Evolutionary conservation across 2,888 invertebrate species (phyloP), one percentile per base, ranked within the genome.

Genomic region (Argyra leucocephala): DNA sequence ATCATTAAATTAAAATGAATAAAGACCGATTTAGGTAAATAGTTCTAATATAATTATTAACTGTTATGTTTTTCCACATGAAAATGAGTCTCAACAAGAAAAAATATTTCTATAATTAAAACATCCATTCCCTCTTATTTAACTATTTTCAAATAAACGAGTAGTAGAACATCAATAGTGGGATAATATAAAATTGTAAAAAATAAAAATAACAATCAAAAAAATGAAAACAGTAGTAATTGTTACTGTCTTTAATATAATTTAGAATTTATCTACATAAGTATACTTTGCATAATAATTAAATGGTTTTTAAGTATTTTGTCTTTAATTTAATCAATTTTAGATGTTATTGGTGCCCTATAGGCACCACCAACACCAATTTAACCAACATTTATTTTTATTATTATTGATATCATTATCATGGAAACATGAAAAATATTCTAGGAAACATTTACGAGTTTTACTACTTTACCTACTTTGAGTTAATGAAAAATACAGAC

Each of bases 261-360:
- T 48, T 48, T 48, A 48, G 18, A 48, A 48, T 48, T 48, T 48
- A n/a, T n/a, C n/a, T n/a, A n/a, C n/a, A n/a, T n/a, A n/a, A n/a
- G n/a, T n/a, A 48, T 48, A 48, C 48, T 48, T 48, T 48, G 15
- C 12, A 48, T 48, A 18, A 48, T 48, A 48, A 48, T 48, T 48
- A 48, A 48, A 48, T 18, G 48, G 15, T 48, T 48, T 48, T 48
- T 48, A 48, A 48, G 48, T 18, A 18, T 48, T 48, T 48, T 18
- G 15, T 48, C n/a, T 48, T 48, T 48, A 48, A 48, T 48, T 48
- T n/a, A 48, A 48, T 48, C 48, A 48, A 48, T 18, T 48, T 15
- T 48, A 48, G 18, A 48, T 48, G 18, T 31, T 31, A 31, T 31
- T 31, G 12, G 15, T 48, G 48, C 18, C 48, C 48, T 15, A 18